Conservation (phyloP, 2,797 vertebrate species). For the Octomys mimax region DNA sequence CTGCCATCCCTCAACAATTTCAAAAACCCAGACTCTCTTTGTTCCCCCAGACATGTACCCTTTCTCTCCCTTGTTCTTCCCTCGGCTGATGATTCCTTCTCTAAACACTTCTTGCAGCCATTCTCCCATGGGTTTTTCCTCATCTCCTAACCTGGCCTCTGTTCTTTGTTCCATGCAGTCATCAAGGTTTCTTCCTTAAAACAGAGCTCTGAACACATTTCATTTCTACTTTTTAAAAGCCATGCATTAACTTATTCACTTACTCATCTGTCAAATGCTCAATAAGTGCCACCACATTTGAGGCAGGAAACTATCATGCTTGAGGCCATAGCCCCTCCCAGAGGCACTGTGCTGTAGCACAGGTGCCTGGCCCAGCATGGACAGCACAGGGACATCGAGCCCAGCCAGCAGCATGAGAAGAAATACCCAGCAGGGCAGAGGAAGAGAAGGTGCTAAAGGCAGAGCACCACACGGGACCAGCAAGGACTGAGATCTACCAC, state of each 20-base stretch:
- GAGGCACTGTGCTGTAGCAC: neutral
- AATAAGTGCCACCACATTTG: neutral
- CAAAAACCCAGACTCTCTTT: neutral
- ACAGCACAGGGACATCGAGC: neutral
- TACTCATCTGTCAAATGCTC: slow-evolving; percentile 9
- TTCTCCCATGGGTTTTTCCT: neutral
- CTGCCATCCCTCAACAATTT: neutral
- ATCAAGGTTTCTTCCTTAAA: slow-evolving; percentile 33
- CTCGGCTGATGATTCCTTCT: neutral
- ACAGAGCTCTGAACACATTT: slow-evolving; percentile 3
- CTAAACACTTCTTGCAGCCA: neutral
- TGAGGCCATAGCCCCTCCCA: neutral
- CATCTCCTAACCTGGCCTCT: neutral
- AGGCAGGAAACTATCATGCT: neutral
- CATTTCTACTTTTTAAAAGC: neutral
- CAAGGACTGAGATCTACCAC: neutral
- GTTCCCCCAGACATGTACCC: neutral
- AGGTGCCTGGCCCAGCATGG: neutral
- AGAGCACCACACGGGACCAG: neutral
- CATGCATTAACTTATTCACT: slow-evolving; percentile 26
- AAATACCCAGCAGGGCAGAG: neutral
- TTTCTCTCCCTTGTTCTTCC: neutral
- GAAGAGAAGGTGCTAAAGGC: neutral
- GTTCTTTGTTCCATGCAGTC: neutral
- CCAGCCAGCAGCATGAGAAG: neutral